Percentiles rank a stretch among this genome's conserved stretches.
Evolutionary conservation across 2,797 vertebrate genomes (phyloP).

Genomic region (Rhinella marina): DNA sequence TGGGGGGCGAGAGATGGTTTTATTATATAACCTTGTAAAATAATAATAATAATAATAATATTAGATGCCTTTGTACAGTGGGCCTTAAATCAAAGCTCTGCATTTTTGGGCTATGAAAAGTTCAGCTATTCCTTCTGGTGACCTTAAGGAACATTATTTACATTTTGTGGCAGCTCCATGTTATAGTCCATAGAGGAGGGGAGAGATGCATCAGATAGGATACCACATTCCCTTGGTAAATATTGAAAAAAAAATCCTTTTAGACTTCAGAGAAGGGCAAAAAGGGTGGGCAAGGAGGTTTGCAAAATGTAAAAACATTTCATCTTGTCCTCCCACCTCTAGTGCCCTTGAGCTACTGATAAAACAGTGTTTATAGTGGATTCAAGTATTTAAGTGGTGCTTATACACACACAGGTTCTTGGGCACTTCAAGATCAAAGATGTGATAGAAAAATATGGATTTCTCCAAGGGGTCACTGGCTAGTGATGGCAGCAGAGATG

Average conservation of each 20-base stretch:
- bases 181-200: neutral
- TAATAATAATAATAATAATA: neutral
- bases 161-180: slow-evolving; percentile 2
- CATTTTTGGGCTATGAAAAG: neutral
- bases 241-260: slow-evolving; percentile 47
- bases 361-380: slow-evolving; percentile 46
- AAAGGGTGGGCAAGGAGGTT: slow-evolving; percentile 39
- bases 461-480: neutral
- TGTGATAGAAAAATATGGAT: slow-evolving; percentile 45
- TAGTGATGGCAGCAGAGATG: slow-evolving; percentile 16
- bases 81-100: neutral
- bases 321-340: slow-evolving; percentile 10
- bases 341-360: slow-evolving; percentile 59
- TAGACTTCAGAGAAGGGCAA: slow-evolving; percentile 49
- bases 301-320: slow-evolving; percentile 41
- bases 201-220: neutral
- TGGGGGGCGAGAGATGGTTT: neutral
- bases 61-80: slow-evolving; percentile 1
- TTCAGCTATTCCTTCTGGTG: slow-evolving; percentile 7
- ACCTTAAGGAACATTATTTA: slow-evolving; percentile 38
- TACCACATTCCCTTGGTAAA: slow-evolving; percentile 11
- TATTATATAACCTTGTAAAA: neutral
- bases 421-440: slow-evolving; percentile 51
- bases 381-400: slow-evolving; percentile 51
- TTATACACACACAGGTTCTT: slow-evolving; percentile 49